Evolutionary conservation across 2,797 vertebrate species (phyloP), one percentile per base, ranked within the genome.

Genomic region (Cryptoprocta ferox): DNA sequence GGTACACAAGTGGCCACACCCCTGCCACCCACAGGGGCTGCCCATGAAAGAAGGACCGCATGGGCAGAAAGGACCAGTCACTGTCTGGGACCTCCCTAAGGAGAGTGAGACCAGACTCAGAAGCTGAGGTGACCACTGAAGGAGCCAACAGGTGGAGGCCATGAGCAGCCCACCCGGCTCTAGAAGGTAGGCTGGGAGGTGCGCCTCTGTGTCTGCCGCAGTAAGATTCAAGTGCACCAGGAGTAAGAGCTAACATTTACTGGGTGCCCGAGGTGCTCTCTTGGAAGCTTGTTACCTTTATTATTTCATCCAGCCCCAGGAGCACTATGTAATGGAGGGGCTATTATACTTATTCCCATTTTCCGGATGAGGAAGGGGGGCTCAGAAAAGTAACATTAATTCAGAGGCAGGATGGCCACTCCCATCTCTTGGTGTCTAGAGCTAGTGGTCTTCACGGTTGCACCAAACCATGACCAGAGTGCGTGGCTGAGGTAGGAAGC

Each of bases 21-120:
- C 45, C 50, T 42, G n/a, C 53, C 2, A 1, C 16, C 32, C 21
- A 0, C 3, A 26, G 0, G 3, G 10, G 42, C 61, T 35, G 6
- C 24, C 12, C 9, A 8, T 0, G 0, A 45, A 13, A 11, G 32
- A 56, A 5, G 0, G 18, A 24, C 35, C 32, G 14, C 1, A 0
- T 1, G 16, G 61, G 26, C 1, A 6, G 37, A 18, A 18, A 12
- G 0, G 3, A 15, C 50, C 28, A n/a, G 14, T 18, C 14, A 48
- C 0, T 0, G 21, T 42, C 53, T 2, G 12, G n/a, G 73, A 30
- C 73, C 37, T 19, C 39, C 71, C 30, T 5, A 9, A 28, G 18
- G 39, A 56, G 32, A 48, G 15, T 14, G 10, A 0, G 14, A 16
- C 18, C 48, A 45, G 45, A 53, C 35, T 16, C 21, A 5, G 16